A percentile compares a stretch with the other conserved stretches of the same genome.
These are phyloP conservation scores for Monodelphis domestica DNA, from an alignment of 2,797 vertebrate species.

Conservation along the genomic window DNA sequence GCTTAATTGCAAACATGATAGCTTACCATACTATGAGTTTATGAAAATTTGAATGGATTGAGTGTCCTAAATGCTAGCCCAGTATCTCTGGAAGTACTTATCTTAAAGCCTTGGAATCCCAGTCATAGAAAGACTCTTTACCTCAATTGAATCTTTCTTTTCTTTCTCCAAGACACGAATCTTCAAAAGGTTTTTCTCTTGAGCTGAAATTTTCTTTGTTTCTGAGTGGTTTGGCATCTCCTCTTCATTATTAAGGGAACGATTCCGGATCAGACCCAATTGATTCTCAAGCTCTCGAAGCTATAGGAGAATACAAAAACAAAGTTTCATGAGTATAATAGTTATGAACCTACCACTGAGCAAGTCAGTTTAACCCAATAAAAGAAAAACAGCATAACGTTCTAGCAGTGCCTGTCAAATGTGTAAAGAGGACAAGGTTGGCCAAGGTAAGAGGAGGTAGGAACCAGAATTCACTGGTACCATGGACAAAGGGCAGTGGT, in stretches of 20 bases:
- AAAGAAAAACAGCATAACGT: background rate
- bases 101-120: background rate
- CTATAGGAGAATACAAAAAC: constrained; percentile 78
- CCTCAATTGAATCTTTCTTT: constrained; percentile 91
- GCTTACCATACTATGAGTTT: background rate
- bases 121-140: constrained; percentile 51
- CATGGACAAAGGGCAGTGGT: rapidly evolving
- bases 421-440: background rate
- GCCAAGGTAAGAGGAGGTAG: background rate
- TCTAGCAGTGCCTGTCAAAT: background rate
- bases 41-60: background rate
- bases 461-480: background rate
- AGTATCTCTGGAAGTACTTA: background rate
- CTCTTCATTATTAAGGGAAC: constrained; percentile 81
- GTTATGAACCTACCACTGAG: background rate
- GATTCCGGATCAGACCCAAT: constrained; percentile 84
- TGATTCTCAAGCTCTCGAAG: constrained; percentile 93
- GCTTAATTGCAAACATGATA: background rate
- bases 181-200: constrained; percentile 90
- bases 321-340: background rate
- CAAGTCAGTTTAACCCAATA: background rate
- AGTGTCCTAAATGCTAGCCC: background rate
- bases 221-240: constrained; percentile 76
- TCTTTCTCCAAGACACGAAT: constrained; percentile 92
- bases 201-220: constrained; percentile 84